Evolutionary conservation across 2,888 invertebrate genomes (phyloP).

Genomic region (Synanthedon vespiformis): DNA sequence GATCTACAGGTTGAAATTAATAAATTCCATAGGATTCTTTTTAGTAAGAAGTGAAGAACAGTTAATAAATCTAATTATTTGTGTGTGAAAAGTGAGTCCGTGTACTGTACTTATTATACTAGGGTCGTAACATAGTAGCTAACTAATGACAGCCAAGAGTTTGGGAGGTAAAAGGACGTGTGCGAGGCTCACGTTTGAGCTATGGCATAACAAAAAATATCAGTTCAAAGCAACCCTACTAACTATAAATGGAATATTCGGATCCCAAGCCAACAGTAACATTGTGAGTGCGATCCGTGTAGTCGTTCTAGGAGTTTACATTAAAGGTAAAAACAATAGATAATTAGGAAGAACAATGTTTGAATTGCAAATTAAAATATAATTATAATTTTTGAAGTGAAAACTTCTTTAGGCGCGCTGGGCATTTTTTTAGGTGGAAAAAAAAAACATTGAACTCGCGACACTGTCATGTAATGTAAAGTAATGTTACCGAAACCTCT

Average conservation of each 20-base stretch:
- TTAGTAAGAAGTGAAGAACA: too few relatives aligned
- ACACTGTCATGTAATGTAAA: too few relatives aligned
- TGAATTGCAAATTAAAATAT: too few relatives aligned
- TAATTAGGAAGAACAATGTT: background rate
- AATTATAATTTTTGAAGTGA: too few relatives aligned
- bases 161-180: slow-evolving; percentile 32
- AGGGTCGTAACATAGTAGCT: background rate
- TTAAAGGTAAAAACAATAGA: slow-evolving; percentile 19
- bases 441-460: too few relatives aligned
- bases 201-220: slow-evolving; percentile 60
- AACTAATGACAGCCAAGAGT: background rate
- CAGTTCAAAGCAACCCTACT: slow-evolving; percentile 44
- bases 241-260: slow-evolving; percentile 59
- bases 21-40: too few relatives aligned
- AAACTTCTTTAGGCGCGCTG: too few relatives aligned
- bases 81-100: background rate
- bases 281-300: slow-evolving; percentile 34
- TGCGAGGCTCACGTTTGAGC: slow-evolving; percentile 49
- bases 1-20: too few relatives aligned
- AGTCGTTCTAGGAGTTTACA: slow-evolving; percentile 29
- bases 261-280: slow-evolving; percentile 51
- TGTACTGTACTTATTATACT: background rate
- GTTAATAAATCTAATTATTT: background rate
- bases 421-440: too few relatives aligned
- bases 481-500: too few relatives aligned